A percentile compares a stretch with the other conserved stretches of the same genome.
Evolutionary conservation across 2,888 invertebrate species (phyloP).

Genomic region (Dione juno): DNA sequence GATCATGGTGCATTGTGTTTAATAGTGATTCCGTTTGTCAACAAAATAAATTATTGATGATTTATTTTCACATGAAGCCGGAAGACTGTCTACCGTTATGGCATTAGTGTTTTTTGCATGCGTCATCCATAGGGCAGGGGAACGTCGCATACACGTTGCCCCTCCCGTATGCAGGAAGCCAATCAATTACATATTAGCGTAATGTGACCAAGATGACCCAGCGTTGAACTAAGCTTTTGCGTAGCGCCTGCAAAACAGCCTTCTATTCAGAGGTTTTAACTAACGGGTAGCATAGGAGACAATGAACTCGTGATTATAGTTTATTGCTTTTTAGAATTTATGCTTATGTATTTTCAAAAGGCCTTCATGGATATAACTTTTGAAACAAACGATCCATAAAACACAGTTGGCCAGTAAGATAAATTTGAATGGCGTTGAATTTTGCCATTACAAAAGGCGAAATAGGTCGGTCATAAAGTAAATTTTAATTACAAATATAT

Average conservation of each 20-base stretch:
- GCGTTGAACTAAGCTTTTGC: conserved; percentile 66
- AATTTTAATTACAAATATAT: conserved; percentile 68
- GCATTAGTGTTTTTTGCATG: conserved; percentile 79
- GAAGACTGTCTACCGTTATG: conserved; percentile 65
- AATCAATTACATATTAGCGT: conserved; percentile 83
- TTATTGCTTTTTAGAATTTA: conserved; percentile 50
- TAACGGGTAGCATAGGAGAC: conserved; percentile 61
- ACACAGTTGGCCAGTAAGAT: conserved; percentile 31
- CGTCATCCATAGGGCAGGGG: conserved; percentile 76
- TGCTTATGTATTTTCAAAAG: conserved; percentile 38
- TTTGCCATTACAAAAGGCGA: conserved; percentile 40
- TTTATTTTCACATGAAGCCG: conserved; percentile 54
- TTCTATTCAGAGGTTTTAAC: conserved; percentile 56
- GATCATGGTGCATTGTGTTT: no score
- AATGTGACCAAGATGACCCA: conserved; percentile 74
- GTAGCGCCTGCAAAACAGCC: conserved; percentile 58
- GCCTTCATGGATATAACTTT: conserved; percentile 28
- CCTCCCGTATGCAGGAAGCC: conserved; percentile 70
- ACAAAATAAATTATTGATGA: conserved; percentile 36
- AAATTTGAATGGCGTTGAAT: conserved; percentile 38
- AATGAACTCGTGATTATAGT: conserved; percentile 65
- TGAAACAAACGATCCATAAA: conserved; percentile 38
- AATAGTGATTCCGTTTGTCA: conserved; percentile 34
- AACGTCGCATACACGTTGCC: conserved; percentile 51
- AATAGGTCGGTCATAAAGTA: conserved; percentile 55